phyloP scores from a whole-genome alignment of 2,888 invertebrate species.

The Melikaiella ostensackeni region DNA sequence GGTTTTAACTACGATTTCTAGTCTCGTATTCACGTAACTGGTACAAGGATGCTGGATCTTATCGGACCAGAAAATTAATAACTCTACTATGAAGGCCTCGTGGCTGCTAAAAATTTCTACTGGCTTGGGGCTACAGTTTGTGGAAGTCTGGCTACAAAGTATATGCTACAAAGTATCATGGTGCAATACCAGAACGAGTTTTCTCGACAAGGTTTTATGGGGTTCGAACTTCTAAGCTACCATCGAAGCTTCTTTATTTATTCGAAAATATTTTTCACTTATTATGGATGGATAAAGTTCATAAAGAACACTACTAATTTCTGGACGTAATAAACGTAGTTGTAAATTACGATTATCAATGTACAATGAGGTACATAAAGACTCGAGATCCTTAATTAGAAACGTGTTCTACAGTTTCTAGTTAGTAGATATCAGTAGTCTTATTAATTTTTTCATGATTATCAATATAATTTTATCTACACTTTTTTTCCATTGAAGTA shows the following conservation, averaged over 20 bases:
- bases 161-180: not conserved
- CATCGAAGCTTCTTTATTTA: conserved; percentile 14
- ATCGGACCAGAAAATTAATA: conserved; percentile 56
- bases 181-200: conserved; percentile 19
- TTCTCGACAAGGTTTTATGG: conserved; percentile 7
- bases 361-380: too few species aligned
- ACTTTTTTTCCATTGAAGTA: not conserved
- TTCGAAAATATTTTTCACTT: not conserved
- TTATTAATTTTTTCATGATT: not conserved
- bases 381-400: too few species aligned
- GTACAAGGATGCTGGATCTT: conserved; percentile 60
- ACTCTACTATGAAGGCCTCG: conserved; percentile 48
- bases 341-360: too few species aligned
- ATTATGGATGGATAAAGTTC: not conserved
- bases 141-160: conserved; percentile 1
- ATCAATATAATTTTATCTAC: not conserved
- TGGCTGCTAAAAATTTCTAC: conserved; percentile 41
- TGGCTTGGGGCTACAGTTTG: conserved; percentile 24
- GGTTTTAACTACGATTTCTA: conserved; percentile 6
- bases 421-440: not conserved
- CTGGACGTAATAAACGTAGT: too few species aligned
- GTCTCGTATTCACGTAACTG: conserved; percentile 43
- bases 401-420: not conserved
- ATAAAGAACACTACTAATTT: too few species aligned
- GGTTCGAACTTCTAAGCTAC: not conserved